phyloP scores from a whole-genome alignment of 2,888 invertebrate genomes.

The Hedya salicella region DNA sequence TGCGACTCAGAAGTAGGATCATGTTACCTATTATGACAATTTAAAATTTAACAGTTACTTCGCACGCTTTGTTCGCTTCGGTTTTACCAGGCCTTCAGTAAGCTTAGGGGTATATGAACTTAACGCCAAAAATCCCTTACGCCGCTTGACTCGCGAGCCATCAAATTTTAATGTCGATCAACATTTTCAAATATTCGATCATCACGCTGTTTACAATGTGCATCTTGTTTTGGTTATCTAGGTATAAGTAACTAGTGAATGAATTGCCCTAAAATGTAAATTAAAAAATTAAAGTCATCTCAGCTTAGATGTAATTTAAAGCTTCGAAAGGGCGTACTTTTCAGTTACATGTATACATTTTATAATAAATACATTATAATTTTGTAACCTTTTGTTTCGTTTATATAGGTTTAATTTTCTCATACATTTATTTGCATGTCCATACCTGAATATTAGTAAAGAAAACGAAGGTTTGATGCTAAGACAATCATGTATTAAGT shows the following conservation, averaged over 20 bases:
- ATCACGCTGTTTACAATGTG: slow-evolving; percentile 63
- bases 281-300: slow-evolving; percentile 49
- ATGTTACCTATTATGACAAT: background rate
- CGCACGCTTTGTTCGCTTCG: background rate
- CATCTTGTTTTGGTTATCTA: slow-evolving; percentile 79
- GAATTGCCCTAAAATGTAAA: slow-evolving; percentile 63
- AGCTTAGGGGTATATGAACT: slow-evolving; percentile 9
- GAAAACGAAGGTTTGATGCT: slow-evolving; percentile 74
- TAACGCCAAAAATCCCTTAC: slow-evolving; percentile 1
- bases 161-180: slow-evolving; percentile 41
- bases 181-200: slow-evolving; percentile 47
- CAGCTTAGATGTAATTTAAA: slow-evolving; percentile 63
- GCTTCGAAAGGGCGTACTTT: slow-evolving; percentile 64
- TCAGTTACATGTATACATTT: slow-evolving; percentile 82
- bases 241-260: slow-evolving; percentile 72
- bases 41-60: background rate
- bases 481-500: slow-evolving; percentile 83
- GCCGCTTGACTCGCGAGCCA: slow-evolving; percentile 15
- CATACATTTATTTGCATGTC: slow-evolving; percentile 39
- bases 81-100: slow-evolving; percentile 19
- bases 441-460: slow-evolving; percentile 47
- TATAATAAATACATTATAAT: slow-evolving; percentile 81
- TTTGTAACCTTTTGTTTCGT: slow-evolving; percentile 64
- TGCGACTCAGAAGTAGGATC: background rate
- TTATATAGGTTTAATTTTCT: slow-evolving; percentile 35